Base-by-base conservation (phyloP, 2,113 vertebrate genomes). In the Tringa solitaria region DNA sequence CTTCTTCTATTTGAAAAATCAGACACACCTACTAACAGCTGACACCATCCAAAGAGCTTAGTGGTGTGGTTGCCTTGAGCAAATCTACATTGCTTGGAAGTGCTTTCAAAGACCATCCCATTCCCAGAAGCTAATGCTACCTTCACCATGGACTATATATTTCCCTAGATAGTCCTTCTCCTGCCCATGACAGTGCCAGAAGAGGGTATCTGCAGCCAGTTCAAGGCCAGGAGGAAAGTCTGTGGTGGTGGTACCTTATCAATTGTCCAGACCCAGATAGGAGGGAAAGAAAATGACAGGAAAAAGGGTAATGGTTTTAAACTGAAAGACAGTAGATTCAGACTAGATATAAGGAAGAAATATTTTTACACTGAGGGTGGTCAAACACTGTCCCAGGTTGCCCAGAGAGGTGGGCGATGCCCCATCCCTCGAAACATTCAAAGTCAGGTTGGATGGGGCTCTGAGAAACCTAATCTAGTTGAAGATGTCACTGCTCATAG, bases 141-240 rank as follows among this genome's bases (percentile, higher is more conserved):
- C 46, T 63, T 21, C 57, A 51, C 16, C 48, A 13, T 0, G 16
- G 61, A 10, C 13, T 85, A 35, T 48, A 24, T 43, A 53, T 8
- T 3, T 69, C 50, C 18, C 2, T 18, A 14, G 20, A 12, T 0
- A 27, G 6, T 43, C 12, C 23, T 33, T 28, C 14, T 60, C 8
- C 50, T 65, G 70, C n/a, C 16, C 43, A 20, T 30, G 27, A 16
- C 6, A 54, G 7, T 65, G 20, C 14, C 54, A 43, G 14, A 54
- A 59, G 13, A 74, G 11, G 6, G 3, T 13, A 32, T 46, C 27
- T 80, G 48, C 4, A 17, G 22, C 39, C 37, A 54, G 30, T 12
- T 20, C 28, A 56, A 35, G 28, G 9, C 0, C 37, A 51, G 43
- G 22, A 76, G 8, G 16, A 26, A 67, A 3, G 1, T 24, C 15